Evolutionary conservation across 2,797 vertebrate genomes (phyloP).

Genomic region (Macrochelys suwanniensis): DNA sequence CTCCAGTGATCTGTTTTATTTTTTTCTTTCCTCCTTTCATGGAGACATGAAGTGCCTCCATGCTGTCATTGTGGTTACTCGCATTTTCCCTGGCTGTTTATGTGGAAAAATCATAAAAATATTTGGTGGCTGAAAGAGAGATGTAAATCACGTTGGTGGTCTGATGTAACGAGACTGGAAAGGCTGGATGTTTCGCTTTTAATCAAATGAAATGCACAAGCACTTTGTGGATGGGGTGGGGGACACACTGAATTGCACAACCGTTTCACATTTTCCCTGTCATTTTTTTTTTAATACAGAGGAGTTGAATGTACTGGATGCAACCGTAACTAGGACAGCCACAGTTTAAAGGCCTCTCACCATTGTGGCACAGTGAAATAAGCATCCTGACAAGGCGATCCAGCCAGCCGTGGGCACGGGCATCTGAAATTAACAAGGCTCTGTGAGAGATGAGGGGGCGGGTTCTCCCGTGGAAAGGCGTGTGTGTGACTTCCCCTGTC

Average conservation of each 20-base stretch:
- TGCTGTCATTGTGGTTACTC: constrained; percentile 78
- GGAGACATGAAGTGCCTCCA: constrained; percentile 72
- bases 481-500: constrained; percentile 37
- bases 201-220: constrained; percentile 53
- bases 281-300: constrained; percentile 51
- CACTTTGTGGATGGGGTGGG: constrained; percentile 48
- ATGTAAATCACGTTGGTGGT: constrained; percentile 81
- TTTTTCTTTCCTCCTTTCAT: constrained; percentile 52
- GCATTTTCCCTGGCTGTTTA: constrained; percentile 77
- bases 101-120: constrained; percentile 83
- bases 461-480: neutral
- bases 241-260: constrained; percentile 33
- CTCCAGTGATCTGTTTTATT: constrained; percentile 61
- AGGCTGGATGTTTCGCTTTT: constrained; percentile 70
- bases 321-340: constrained; percentile 18
- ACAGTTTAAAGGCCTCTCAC: constrained; percentile 28
- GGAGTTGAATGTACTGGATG: neutral
- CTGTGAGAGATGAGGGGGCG: neutral
- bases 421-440: constrained; percentile 28
- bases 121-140: constrained; percentile 79
- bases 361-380: constrained; percentile 59
- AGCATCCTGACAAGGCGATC: constrained; percentile 50
- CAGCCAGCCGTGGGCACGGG: constrained; percentile 31
- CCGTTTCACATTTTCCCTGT: constrained; percentile 58
- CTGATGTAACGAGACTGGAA: constrained; percentile 75